A percentile compares a stretch with the other conserved stretches of the same genome.
These are phyloP conservation scores for Apotomis capreana DNA, from an alignment of 2,888 invertebrate genomes.

Conservation along the genomic window DNA sequence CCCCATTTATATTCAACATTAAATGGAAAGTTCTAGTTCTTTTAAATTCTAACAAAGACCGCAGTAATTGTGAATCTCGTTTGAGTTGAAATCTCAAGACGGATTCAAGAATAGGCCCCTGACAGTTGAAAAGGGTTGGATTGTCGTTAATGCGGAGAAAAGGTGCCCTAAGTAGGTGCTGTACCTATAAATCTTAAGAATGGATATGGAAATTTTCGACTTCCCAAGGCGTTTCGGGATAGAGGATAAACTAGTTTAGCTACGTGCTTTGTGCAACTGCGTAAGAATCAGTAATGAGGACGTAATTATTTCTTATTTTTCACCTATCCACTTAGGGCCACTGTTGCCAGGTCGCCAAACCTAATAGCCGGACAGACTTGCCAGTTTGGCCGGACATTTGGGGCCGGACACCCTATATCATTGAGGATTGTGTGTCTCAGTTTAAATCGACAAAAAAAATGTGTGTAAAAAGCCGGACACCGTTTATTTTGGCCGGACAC, in stretches of 20 bases:
- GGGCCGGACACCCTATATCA: no score
- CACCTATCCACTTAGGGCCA: no score
- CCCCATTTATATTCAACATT: not conserved
- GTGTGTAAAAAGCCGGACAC: no score
- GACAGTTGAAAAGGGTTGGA: slow-evolving; percentile 52
- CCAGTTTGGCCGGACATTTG: no score
- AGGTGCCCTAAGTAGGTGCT: slow-evolving; percentile 46
- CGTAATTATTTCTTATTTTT: no score
- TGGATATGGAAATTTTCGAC: slow-evolving; percentile 40
- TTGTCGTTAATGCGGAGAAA: slow-evolving; percentile 47
- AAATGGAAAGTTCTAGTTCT: not conserved
- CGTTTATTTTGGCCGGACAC: no score
- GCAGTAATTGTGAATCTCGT: slow-evolving; percentile 52
- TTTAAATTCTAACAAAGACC: slow-evolving; percentile 49
- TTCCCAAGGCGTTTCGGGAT: slow-evolving; percentile 11
- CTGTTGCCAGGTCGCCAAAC: no score
- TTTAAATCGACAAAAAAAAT: no score
- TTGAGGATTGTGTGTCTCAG: no score
- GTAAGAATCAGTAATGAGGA: not conserved
- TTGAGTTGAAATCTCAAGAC: slow-evolving; percentile 43
- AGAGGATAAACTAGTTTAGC: slow-evolving; percentile 5
- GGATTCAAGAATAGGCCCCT: slow-evolving; percentile 47
- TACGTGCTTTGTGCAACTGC: not conserved
- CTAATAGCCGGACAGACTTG: no score
- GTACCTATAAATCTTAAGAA: slow-evolving; percentile 37